These are phyloP conservation scores for Bombycilla garrulus DNA, from an alignment of 2,113 vertebrate genomes.

Conservation along the genomic window DNA sequence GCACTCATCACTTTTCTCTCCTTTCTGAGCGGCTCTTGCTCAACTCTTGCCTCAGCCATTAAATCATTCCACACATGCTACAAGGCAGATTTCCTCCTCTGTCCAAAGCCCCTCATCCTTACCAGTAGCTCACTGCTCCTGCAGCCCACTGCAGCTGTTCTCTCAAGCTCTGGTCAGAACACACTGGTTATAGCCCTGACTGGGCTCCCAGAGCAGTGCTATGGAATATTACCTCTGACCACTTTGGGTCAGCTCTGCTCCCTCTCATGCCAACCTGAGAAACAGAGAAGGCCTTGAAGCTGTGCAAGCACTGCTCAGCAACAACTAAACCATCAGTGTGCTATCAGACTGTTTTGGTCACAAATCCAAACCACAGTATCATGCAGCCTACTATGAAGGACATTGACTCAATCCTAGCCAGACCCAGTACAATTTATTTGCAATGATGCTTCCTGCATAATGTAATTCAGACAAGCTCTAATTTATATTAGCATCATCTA, in stretches of 20 bases:
- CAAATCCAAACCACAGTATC: background rate
- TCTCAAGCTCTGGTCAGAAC: background rate
- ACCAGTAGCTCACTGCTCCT: background rate
- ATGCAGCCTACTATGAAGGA: background rate
- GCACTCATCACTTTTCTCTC: background rate
- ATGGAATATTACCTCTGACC: background rate
- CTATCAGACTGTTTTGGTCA: background rate
- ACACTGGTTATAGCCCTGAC: accelerated
- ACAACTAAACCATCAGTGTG: background rate
- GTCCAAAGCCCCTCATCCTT: background rate
- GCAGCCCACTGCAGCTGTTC: background rate
- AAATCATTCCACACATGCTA: background rate
- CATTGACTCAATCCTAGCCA: background rate
- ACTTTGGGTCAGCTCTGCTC: background rate
- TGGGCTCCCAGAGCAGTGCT: background rate
- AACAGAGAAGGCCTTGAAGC: background rate
- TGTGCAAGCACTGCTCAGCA: background rate
- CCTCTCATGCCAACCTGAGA: background rate
- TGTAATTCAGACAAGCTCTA: background rate
- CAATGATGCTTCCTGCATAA: background rate
- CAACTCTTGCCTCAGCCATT: background rate
- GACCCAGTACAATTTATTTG: background rate
- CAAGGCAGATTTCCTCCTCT: background rate
- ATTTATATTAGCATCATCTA: background rate
- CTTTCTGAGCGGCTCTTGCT: background rate